phyloP scores from a whole-genome alignment of 2,888 invertebrate genomes.

The Dasysyrphus tricinctus region DNA sequence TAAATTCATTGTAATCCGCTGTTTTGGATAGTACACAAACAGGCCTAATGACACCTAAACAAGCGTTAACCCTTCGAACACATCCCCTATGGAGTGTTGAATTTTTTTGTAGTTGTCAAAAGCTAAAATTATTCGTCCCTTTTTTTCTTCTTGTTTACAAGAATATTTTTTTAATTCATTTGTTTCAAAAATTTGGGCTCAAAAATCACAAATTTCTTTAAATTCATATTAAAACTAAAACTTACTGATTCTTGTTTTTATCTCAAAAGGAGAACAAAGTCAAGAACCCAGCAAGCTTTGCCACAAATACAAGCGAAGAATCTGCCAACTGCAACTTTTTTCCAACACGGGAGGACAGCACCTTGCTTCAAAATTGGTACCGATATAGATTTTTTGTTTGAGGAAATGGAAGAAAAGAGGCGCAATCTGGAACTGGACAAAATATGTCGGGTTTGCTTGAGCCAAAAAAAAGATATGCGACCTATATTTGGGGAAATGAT shows the following conservation, averaged over 20 bases:
- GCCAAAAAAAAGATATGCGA: constrained; percentile 87
- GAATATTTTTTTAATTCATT: constrained; percentile 75
- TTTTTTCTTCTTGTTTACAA: constrained; percentile 75
- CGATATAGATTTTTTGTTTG: constrained; percentile 70
- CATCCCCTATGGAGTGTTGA: constrained; percentile 50
- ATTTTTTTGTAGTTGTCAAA: constrained; percentile 67
- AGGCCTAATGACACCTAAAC: constrained; percentile 29
- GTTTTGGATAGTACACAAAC: not conserved
- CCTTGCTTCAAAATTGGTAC: constrained; percentile 72
- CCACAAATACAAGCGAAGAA: constrained; percentile 52
- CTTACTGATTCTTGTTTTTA: constrained; percentile 28
- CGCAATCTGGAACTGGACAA: constrained; percentile 85
- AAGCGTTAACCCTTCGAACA: constrained; percentile 42
- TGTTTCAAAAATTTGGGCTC: constrained; percentile 58
- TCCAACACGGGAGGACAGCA: constrained; percentile 17
- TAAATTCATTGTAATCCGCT: not conserved
- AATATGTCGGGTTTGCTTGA: constrained; percentile 87
- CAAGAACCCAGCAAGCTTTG: constrained; percentile 21
- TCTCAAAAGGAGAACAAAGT: constrained; percentile 12
- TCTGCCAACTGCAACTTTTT: constrained; percentile 50
- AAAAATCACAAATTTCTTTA: constrained; percentile 36
- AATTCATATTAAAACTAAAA: constrained; percentile 38
- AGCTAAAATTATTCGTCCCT: constrained; percentile 75
- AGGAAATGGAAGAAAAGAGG: constrained; percentile 81
- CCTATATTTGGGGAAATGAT: constrained; percentile 87